These are phyloP conservation scores for Paralichthys olivaceus DNA, from an alignment of 2,113 vertebrate genomes.

Conservation along the genomic window DNA sequence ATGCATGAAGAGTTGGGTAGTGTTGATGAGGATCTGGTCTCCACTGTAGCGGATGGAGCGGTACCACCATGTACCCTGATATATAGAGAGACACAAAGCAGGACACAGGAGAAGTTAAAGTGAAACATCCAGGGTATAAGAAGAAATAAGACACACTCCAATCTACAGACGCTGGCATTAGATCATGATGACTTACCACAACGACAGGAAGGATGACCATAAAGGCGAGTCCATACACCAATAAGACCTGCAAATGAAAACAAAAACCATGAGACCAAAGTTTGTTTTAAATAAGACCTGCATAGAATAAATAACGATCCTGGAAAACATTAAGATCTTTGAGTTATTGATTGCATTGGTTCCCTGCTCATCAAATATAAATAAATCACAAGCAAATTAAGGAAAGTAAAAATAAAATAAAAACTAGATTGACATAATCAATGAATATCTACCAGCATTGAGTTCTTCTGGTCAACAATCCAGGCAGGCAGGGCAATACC, in stretches of 20 bases:
- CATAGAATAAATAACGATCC: not conserved
- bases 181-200: constrained; percentile 87
- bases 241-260: constrained; percentile 87
- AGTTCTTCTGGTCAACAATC: constrained; percentile 99
- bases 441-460: constrained; percentile 89
- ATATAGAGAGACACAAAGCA: not conserved
- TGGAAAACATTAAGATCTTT: not conserved
- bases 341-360: not conserved
- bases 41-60: constrained; percentile 98
- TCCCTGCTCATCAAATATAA: not conserved
- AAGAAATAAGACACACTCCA: not conserved
- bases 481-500: constrained; percentile 97
- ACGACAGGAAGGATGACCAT: constrained; percentile 99
- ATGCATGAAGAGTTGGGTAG: constrained; percentile 98
- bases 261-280: not conserved
- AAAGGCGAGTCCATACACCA: constrained; percentile 97
- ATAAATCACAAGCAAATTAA: not conserved
- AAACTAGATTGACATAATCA: not conserved
- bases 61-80: constrained; percentile 99
- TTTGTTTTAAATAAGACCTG: not conserved
- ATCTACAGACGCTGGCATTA: not conserved
- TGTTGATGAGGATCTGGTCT: constrained; percentile 98
- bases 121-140: not conserved
- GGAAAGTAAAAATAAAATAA: too few species aligned
- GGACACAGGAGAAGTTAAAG: not conserved